These are phyloP conservation scores for Enteromius paludinosus DNA, from an alignment of 2,797 vertebrate genomes.

Conservation along the genomic window DNA sequence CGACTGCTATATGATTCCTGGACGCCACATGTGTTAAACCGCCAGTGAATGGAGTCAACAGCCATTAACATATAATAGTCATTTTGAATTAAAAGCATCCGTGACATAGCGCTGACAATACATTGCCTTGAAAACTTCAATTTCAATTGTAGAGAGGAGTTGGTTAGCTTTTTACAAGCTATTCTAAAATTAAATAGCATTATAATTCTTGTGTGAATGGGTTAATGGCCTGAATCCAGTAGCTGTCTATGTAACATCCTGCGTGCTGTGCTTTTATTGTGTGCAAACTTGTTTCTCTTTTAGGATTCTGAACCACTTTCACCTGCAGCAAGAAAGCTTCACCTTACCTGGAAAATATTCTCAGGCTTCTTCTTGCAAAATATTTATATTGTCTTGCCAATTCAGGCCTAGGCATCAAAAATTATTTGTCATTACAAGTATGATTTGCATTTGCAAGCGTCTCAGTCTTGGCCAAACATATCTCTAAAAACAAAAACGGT, in stretches of 20 bases:
- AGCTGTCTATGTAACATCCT: slow-evolving; percentile 14
- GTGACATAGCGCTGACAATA: not conserved
- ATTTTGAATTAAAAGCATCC: not conserved
- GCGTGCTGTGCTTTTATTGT: not conserved
- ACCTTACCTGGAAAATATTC: slow-evolving; percentile 35
- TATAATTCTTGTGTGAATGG: slow-evolving; percentile 2
- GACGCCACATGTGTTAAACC: not conserved
- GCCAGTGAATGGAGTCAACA: not conserved
- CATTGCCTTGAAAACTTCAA: not conserved
- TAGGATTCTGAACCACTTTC: slow-evolving; percentile 59
- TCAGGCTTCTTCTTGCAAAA: slow-evolving; percentile 45
- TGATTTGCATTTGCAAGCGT: slow-evolving; percentile 14
- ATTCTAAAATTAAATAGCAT: slow-evolving; percentile 15
- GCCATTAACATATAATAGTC: not conserved
- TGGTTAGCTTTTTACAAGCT: not conserved
- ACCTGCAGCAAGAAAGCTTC: slow-evolving; percentile 59
- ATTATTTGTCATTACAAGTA: slow-evolving; percentile 34
- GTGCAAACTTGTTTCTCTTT: slow-evolving; percentile 56
- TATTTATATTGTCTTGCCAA: slow-evolving; percentile 39
- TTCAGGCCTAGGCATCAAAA: slow-evolving; percentile 17
- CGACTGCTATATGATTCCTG: not conserved
- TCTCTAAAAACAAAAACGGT: slow-evolving; percentile 17
- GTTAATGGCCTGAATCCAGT: slow-evolving; percentile 16
- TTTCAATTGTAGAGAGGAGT: not conserved
- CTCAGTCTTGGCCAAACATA: slow-evolving; percentile 9